Base-by-base conservation (phyloP, 2,797 vertebrate genomes). In the Helostoma temminkii region DNA sequence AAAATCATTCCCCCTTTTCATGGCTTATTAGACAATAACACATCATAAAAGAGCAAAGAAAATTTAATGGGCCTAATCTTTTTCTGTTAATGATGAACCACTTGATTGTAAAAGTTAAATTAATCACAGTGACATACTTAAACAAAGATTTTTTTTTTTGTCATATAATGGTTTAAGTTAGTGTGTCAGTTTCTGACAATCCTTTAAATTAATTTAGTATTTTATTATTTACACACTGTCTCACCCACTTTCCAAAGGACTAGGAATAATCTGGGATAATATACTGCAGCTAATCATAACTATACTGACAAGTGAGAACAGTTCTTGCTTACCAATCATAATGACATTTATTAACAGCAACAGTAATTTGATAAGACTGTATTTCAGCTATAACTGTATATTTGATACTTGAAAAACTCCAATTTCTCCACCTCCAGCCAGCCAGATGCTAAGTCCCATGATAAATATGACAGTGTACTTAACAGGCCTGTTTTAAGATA, bases 61-160 rank as follows among this genome's bases (percentile, higher is more conserved):
- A 90, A 92, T 86, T 68, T 89, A 91, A 92, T 93, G 80, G 87
- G n/a, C 41, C 71, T 89, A 90, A 92, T 91, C 83, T 80, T 77
- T 79, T 32, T 30, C 66, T 75, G 71, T 83, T 84, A 88, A 81
- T 61, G 83, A 85, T 81, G 67, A 87, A 86, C 50, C 65, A 47
- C 81, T 76, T 78, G 63, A 87, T 85, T 83, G 76, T 55, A 65
- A 84, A 84, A 81, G 74, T 74, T 71, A 55, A 74, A 79, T 55
- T 60, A 76, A 80, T 80, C 57, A 66, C 55, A 70, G 56, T 11
- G 43, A 34, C 66, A 71, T 53, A 66, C 45, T 78, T 66, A 68
- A 66, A 49, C 22, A 2, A 11, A 30, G 9, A 34, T 34, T 34
- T 34, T 34, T 45, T 48, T 36, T 56, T 61, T 45, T 36, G 39